Percentiles rank a stretch among this genome's conserved stretches.
Conservation (phyloP, 1,140 invertebrate genomes). For the Capitella teleta region DNA sequence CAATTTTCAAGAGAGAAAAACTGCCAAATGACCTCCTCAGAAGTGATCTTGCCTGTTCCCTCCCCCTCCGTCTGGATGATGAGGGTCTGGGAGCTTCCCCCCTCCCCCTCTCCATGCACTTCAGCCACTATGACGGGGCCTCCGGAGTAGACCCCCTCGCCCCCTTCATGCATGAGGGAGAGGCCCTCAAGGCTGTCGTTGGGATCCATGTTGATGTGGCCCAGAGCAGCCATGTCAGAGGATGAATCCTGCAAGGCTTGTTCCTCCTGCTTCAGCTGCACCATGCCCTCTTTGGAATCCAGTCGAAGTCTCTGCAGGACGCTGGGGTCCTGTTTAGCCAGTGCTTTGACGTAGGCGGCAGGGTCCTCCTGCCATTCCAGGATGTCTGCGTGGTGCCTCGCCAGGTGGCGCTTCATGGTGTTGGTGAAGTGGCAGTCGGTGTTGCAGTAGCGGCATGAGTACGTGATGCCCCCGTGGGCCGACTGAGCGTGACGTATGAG, state of each 20-base stretch:
- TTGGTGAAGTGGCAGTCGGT: conserved; percentile 33
- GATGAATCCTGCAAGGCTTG: too few relatives aligned
- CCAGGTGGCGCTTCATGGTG: conserved; percentile 43
- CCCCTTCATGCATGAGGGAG: too few relatives aligned
- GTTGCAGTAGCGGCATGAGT: conserved; percentile 42
- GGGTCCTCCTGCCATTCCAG: conserved; percentile 18
- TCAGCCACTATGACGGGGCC: background rate
- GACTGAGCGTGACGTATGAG: conserved; percentile 38
- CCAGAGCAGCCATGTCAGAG: too few relatives aligned
- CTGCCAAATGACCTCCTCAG: background rate
- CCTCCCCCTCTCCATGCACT: background rate
- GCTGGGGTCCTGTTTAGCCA: background rate
- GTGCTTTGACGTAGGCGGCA: conserved; percentile 15
- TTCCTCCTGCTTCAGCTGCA: background rate
- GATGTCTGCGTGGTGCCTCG: conserved; percentile 35
- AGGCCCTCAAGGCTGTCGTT: background rate
- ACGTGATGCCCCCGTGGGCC: conserved; percentile 42
- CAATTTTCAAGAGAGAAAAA: too few relatives aligned
- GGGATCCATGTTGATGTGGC: too few relatives aligned
- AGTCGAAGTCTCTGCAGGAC: background rate
- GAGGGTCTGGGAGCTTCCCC: background rate
- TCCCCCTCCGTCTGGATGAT: conserved; percentile 1
- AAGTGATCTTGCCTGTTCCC: background rate
- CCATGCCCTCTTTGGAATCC: too few relatives aligned
- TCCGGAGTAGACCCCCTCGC: background rate